phyloP scores from a whole-genome alignment of 2,797 vertebrate genomes.

The Oophaga sylvatica region DNA sequence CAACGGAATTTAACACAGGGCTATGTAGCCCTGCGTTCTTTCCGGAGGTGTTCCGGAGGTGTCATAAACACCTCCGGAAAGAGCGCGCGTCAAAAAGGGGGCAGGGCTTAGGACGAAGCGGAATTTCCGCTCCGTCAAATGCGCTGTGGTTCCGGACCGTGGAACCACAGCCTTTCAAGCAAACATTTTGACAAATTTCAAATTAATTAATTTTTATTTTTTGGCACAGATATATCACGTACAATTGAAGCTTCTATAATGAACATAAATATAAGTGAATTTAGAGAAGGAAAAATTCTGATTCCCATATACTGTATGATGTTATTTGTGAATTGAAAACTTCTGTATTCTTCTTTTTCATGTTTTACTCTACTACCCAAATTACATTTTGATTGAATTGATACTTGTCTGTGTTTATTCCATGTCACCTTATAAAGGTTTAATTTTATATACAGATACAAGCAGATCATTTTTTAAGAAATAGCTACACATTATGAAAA shows the following conservation, averaged over 20 bases:
- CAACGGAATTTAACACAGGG: too few relatives aligned
- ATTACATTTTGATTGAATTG: conserved; percentile 8
- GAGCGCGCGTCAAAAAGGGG: too few relatives aligned
- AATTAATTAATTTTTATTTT: not conserved
- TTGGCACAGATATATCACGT: not conserved
- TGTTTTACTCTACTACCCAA: not conserved
- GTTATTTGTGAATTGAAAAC: not conserved
- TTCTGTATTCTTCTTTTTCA: not conserved
- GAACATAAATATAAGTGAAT: not conserved
- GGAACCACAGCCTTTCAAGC: too few relatives aligned
- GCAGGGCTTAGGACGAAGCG: too few relatives aligned
- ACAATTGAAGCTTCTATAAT: not conserved
- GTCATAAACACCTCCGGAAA: too few relatives aligned
- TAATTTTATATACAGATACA: not conserved
- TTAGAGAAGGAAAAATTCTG: not conserved
- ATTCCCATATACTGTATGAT: not conserved
- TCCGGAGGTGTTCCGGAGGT: too few relatives aligned
- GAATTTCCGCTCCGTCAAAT: too few relatives aligned
- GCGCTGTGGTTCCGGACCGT: too few relatives aligned
- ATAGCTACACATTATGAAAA: not conserved
- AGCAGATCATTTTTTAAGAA: not conserved
- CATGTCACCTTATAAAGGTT: not conserved
- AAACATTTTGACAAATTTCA: not conserved
- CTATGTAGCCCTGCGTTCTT: too few relatives aligned
- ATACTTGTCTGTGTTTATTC: conserved; percentile 24